Percentiles rank a stretch among this genome's conserved stretches.
phyloP scores from a whole-genome alignment of 92 coral and sea anemone genomes.

The Palythoa caribaeorum region DNA sequence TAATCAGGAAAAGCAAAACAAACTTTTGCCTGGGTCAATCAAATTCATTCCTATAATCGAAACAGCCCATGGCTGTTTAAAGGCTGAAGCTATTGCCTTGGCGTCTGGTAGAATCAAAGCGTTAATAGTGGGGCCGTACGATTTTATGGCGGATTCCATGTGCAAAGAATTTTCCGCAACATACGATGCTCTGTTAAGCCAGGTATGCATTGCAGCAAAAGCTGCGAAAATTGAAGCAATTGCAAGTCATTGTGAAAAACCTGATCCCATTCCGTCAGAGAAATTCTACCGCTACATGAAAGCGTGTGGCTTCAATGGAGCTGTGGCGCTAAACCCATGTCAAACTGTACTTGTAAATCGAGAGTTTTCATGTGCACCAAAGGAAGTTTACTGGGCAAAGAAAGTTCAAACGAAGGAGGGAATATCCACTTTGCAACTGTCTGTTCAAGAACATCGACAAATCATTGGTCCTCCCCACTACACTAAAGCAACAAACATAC shows the following conservation, averaged over 20 bases:
- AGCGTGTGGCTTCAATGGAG: conserved; percentile 50
- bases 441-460: conserved; percentile 46
- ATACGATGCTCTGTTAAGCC: conserved; percentile 9
- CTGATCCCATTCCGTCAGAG: conserved; percentile 41
- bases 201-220: conserved; percentile 27
- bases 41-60: conserved; percentile 16
- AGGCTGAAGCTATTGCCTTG: conserved; percentile 11
- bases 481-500: conserved; percentile 21
- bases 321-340: conserved; percentile 16
- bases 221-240: conserved; percentile 53
- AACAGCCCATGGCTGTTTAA: conserved; percentile 5
- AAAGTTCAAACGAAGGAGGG: not conserved
- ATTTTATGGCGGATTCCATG: conserved; percentile 37
- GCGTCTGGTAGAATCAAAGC: conserved; percentile 41
- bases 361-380: conserved; percentile 35
- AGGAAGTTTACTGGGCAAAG: conserved; percentile 39
- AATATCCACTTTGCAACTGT: conserved; percentile 2
- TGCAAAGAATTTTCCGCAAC: conserved; percentile 43
- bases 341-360: conserved; percentile 44
- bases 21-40: not conserved
- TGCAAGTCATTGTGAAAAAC: conserved; percentile 48
- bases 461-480: conserved; percentile 50
- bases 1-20: not conserved
- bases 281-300: conserved; percentile 56
- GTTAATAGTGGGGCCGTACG: conserved; percentile 19